These are phyloP conservation scores for Drosophila aldrichi DNA, from an alignment of 2,888 invertebrate genomes.

Conservation along the genomic window DNA sequence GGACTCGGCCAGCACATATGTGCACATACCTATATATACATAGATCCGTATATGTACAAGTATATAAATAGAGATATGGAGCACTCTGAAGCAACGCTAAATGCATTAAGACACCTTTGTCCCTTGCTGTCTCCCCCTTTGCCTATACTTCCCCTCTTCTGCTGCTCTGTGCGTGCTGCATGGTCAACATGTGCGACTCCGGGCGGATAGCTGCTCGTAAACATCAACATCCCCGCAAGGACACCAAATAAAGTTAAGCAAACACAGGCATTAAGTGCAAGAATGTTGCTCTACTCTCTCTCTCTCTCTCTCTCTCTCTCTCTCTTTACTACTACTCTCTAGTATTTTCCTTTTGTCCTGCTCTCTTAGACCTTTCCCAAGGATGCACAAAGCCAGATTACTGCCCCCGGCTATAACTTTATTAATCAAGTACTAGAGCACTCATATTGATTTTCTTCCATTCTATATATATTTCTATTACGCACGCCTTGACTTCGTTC, in stretches of 20 bases:
- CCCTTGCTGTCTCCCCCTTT: background rate
- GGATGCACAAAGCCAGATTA: constrained; percentile 2
- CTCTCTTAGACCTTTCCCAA: constrained; percentile 9
- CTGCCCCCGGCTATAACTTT: constrained; percentile 46
- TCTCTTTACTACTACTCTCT: background rate
- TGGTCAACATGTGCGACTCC: constrained; percentile 51
- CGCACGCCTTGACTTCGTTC: background rate
- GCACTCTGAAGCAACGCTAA: constrained; percentile 54
- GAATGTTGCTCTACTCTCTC: constrained; percentile 61
- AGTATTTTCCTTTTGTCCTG: background rate
- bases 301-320: too few species aligned
- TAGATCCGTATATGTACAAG: background rate
- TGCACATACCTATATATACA: background rate
- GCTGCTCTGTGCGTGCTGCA: constrained; percentile 2
- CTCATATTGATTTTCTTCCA: constrained; percentile 62
- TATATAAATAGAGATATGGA: background rate
- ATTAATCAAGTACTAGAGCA: constrained; percentile 55
- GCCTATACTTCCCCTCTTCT: background rate
- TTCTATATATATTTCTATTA: constrained; percentile 49
- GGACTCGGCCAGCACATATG: constrained; percentile 37
- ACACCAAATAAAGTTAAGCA: constrained; percentile 70
- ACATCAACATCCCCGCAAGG: constrained; percentile 52
- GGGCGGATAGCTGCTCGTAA: constrained; percentile 48
- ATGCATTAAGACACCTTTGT: constrained; percentile 62
- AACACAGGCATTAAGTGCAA: constrained; percentile 73